Base-by-base conservation (phyloP, 2,113 vertebrate genomes). In the Dasyprocta punctata region DNA sequence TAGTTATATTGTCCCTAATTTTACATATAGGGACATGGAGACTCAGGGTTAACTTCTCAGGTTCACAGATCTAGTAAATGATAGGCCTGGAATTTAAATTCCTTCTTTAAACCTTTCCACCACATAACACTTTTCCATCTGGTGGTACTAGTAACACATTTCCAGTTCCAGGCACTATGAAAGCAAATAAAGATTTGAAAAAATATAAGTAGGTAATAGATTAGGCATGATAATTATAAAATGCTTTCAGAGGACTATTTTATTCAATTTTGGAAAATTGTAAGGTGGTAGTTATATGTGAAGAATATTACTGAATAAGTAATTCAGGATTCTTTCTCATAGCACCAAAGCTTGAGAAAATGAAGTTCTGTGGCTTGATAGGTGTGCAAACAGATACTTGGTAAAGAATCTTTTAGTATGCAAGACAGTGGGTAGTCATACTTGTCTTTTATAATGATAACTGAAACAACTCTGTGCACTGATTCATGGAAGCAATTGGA, bases 401-500 rank as follows among this genome's bases (percentile, higher is more conserved):
- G 88, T 92, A 80, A 93, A 94, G 88, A 93, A 75, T 83, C n/a
- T 67, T 19, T 97, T 95, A 93, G 54, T 94, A 75, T 93, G 63
- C 78, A 91, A 67, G 71, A 89, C 49, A 89, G 65, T 84, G 61
- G 82, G 41, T 83, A 94, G 81, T 93, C 49, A 80, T 89, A 56
- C 63, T 94, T 92, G 95, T 52, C 93, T 98, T 96, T 94, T 95
- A 92, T 94, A 98, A 95, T 85, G 85, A 20, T 88, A 71, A 91
- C 54, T 97, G 73, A 97, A 78, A 95, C 82, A 90, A 80, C 93
- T 95, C 91, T 82, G 86, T 96, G 91, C 91, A 84, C 3, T 44
- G 91, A 97, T 93, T 97, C 97, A 98, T 98, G 0, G n/a, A 95
- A 98, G 98, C 90, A 92, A 47, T 92, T 98, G 1, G 28, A 96